A percentile compares a stretch with the other conserved stretches of the same genome.
Evolutionary conservation across 2,888 invertebrate species (phyloP).

Genomic region (Mythimna albipuncta): DNA sequence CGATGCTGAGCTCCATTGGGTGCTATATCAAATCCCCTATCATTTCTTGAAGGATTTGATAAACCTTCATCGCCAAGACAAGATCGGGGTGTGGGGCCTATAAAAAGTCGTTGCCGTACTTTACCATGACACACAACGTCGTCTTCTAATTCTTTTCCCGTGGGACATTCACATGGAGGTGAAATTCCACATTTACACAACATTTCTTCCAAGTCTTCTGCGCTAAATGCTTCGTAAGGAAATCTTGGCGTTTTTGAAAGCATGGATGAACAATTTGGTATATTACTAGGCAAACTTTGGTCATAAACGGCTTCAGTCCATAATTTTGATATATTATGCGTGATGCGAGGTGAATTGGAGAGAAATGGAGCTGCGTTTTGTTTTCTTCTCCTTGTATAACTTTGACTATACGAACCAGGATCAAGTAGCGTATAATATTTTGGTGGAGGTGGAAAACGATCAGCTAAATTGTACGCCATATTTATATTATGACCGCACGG

Average conservation of each 20-base stretch:
- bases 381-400: constrained; percentile 54
- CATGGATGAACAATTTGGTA: constrained; percentile 78
- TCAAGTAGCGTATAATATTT: constrained; percentile 75
- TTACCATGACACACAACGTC: constrained; percentile 75
- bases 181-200: constrained; percentile 79
- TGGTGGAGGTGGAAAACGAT: constrained; percentile 73
- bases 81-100: constrained; percentile 73
- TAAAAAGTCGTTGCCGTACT: constrained; percentile 73
- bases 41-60: constrained; percentile 71
- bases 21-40: constrained; percentile 69
- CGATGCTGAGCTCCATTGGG: constrained; percentile 67
- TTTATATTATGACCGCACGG: constrained; percentile 8
- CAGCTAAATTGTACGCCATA: constrained; percentile 78
- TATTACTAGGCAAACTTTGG: constrained; percentile 62
- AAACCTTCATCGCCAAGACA: constrained; percentile 64
- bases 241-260: constrained; percentile 80
- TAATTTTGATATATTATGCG: constrained; percentile 60
- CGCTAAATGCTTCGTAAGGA: constrained; percentile 77
- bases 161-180: constrained; percentile 76
- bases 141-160: constrained; percentile 62
- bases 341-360: constrained; percentile 73
- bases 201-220: constrained; percentile 77
- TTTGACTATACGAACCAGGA: constrained; percentile 79
- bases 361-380: constrained; percentile 78
- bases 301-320: constrained; percentile 81